phyloP scores from a whole-genome alignment of 2,113 vertebrate species.

The Otocyon megalotis region DNA sequence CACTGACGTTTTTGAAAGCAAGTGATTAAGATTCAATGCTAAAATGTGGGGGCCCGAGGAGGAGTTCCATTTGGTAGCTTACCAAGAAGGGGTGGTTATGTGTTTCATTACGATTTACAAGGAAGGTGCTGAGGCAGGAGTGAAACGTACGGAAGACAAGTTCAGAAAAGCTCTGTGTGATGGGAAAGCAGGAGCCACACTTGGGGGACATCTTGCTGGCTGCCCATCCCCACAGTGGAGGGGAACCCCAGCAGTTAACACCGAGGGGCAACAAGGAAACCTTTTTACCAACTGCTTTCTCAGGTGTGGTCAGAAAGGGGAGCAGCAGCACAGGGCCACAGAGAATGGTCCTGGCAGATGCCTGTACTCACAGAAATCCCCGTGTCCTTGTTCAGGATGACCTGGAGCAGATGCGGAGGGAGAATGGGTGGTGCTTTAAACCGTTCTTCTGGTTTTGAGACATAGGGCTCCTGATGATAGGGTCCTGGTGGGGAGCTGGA shows the following conservation, averaged over 20 bases:
- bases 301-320: background rate
- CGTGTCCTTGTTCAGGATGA: conserved; percentile 99
- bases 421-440: conserved; percentile 95
- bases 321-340: accelerated
- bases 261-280: accelerated
- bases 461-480: conserved; percentile 95
- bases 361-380: conserved; percentile 94
- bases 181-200: accelerated
- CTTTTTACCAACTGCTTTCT: background rate
- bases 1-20: background rate
- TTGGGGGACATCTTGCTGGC: background rate
- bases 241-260: background rate
- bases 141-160: background rate
- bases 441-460: conserved; percentile 92
- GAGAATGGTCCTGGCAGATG: accelerated
- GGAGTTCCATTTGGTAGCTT: background rate
- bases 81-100: background rate
- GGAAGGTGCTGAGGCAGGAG: background rate
- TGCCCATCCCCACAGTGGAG: background rate
- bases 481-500: conserved; percentile 98
- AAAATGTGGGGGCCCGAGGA: background rate
- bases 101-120: background rate
- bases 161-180: background rate
- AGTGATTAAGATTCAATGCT: background rate
- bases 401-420: conserved; percentile 97